Percentiles rank a stretch among this genome's conserved stretches.
Evolutionary conservation across 2,113 vertebrate species (phyloP).

Genomic region (Crypturellus undulatus): DNA sequence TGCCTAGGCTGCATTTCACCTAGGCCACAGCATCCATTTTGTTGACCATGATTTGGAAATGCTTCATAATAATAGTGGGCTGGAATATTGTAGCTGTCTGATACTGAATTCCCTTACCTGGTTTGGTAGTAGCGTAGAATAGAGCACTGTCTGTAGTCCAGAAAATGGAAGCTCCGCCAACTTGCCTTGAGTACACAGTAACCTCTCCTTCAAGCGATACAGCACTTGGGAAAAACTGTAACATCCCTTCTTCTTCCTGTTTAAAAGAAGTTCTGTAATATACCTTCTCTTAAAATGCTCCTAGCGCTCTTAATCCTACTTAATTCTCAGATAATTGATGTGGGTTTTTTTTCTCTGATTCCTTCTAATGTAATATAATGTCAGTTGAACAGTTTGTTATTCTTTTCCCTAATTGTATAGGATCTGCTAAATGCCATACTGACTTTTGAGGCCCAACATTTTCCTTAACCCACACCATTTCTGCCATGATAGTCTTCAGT

Average conservation of each 20-base stretch:
- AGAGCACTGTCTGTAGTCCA: rapidly evolving
- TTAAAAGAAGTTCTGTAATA: neutral
- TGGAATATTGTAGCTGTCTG: rapidly evolving
- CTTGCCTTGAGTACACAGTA: neutral
- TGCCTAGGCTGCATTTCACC: no score
- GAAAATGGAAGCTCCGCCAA: no score
- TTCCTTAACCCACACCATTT: neutral
- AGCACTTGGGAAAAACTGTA: neutral
- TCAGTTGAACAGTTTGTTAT: neutral
- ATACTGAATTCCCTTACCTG: neutral
- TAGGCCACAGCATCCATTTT: no score
- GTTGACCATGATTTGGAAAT: rapidly evolving
- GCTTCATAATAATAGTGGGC: neutral
- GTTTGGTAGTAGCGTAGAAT: neutral
- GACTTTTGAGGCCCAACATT: neutral
- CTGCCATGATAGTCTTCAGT: neutral
- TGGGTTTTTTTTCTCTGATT: neutral
- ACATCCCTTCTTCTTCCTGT: neutral
- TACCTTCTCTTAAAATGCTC: neutral
- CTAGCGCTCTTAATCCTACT: neutral
- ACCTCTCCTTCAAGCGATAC: neutral
- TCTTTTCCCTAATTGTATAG: neutral
- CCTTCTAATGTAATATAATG: neutral
- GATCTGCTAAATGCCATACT: neutral
- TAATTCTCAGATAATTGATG: neutral